A percentile compares a stretch with the other conserved stretches of the same genome.
Conservation (phyloP, 2,888 invertebrate species). For the Oligia fasciuncula region DNA sequence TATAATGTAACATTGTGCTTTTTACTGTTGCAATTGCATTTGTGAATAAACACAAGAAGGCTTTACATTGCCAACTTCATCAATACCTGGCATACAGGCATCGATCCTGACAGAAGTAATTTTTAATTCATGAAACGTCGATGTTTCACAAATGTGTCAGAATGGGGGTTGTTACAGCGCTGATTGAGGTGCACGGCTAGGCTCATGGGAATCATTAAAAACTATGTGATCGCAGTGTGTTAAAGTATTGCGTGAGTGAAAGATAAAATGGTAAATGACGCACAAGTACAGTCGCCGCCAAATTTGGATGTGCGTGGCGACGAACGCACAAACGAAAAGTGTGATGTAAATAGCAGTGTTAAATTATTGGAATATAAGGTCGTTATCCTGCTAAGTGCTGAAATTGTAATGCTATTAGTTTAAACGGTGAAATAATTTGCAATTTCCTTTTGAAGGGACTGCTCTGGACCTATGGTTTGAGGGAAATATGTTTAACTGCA, state of each 20-base stretch:
- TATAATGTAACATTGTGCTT: conserved; percentile 76
- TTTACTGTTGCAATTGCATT: conserved; percentile 70
- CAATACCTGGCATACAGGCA: conserved; percentile 38
- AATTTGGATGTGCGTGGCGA: conserved; percentile 80
- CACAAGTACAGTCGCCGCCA: conserved; percentile 86
- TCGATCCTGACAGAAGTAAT: conserved; percentile 41
- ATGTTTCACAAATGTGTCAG: conserved; percentile 53
- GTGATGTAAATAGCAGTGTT: conserved; percentile 78
- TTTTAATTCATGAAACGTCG: conserved; percentile 58
- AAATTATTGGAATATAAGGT: conserved; percentile 85
- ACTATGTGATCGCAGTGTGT: conserved; percentile 77
- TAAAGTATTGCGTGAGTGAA: conserved; percentile 75
- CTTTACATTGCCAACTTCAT: conserved; percentile 57
- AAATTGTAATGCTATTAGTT: conserved; percentile 39
- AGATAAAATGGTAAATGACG: conserved; percentile 88
- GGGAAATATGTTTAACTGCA: conserved; percentile 94
- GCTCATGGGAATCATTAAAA: conserved; percentile 57
- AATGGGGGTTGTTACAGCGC: conserved; percentile 53
- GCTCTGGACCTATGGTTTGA: conserved; percentile 94
- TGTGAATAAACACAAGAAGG: conserved; percentile 70
- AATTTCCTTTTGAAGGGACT: conserved; percentile 82
- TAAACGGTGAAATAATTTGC: conserved; percentile 31
- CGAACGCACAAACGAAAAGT: conserved; percentile 79
- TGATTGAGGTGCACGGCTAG: conserved; percentile 46
- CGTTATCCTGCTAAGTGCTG: conserved; percentile 46